These are phyloP conservation scores for Aythya baeri DNA, from an alignment of 2,113 vertebrate species.

Conservation along the genomic window DNA sequence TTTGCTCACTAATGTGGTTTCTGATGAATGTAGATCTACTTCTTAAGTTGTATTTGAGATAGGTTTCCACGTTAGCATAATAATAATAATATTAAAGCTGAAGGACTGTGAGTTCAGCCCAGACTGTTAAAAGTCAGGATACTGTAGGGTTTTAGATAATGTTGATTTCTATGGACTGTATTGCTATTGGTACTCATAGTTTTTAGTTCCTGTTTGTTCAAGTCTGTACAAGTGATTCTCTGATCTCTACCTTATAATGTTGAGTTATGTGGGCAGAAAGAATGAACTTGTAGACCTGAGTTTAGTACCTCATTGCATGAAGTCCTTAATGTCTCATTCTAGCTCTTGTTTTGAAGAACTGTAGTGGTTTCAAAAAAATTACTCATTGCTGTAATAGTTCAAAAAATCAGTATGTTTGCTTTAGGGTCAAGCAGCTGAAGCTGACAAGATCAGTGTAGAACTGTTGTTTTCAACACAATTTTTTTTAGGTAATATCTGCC, in stretches of 20 bases:
- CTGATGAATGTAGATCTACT: background rate
- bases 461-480: background rate
- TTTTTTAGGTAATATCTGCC: background rate
- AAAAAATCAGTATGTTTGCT: background rate
- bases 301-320: background rate
- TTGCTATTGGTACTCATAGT: background rate
- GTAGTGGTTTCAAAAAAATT: background rate
- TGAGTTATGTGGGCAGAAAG: background rate
- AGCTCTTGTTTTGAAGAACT: background rate
- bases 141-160: background rate
- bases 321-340: background rate
- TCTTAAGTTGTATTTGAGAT: background rate
- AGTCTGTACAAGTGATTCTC: background rate
- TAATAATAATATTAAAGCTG: background rate
- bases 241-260: background rate
- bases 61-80: background rate
- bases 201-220: background rate
- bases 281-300: background rate
- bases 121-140: background rate
- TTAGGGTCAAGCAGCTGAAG: background rate
- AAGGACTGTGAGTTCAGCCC: background rate
- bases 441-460: background rate
- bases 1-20: background rate
- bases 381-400: background rate
- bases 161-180: background rate